phyloP scores from a whole-genome alignment of 2,113 vertebrate species.

The Salvelinus alpinus region DNA sequence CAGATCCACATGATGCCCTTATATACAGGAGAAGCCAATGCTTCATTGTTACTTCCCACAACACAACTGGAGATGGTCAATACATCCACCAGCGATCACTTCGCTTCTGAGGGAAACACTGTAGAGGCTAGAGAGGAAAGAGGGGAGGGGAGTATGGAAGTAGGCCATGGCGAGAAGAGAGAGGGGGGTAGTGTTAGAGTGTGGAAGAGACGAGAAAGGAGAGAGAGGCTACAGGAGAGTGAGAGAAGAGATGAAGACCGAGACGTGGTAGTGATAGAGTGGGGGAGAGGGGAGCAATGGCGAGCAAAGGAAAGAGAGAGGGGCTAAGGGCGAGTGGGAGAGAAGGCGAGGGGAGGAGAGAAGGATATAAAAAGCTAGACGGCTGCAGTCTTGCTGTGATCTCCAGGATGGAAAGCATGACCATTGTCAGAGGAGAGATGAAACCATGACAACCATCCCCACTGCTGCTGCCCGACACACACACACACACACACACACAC shows the following conservation, averaged over 20 bases:
- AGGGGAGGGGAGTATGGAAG: background rate
- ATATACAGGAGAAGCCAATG: no score
- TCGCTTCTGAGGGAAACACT: background rate
- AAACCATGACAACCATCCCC: conserved; percentile 72
- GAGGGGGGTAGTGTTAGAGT: background rate
- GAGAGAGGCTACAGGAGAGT: background rate
- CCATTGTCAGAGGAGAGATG: conserved; percentile 57
- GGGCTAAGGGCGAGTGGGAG: background rate
- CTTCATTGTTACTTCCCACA: no score
- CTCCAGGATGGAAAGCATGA: conserved; percentile 48
- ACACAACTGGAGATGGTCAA: no score
- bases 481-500: no score
- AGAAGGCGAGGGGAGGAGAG: background rate
- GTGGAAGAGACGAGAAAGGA: background rate
- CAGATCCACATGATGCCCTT: no score
- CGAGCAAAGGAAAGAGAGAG: background rate
- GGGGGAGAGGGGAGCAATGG: no score
- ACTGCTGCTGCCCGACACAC: conserved; percentile 34
- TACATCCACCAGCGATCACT: background rate
- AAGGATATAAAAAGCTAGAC: conserved; percentile 13
- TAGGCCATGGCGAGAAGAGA: background rate
- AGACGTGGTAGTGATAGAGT: background rate
- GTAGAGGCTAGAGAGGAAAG: background rate
- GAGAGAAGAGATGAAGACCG: background rate
- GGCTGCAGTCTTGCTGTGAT: conserved; percentile 42